Conservation (phyloP, 1,140 invertebrate species). For the Dendroctonus ponderosae region DNA sequence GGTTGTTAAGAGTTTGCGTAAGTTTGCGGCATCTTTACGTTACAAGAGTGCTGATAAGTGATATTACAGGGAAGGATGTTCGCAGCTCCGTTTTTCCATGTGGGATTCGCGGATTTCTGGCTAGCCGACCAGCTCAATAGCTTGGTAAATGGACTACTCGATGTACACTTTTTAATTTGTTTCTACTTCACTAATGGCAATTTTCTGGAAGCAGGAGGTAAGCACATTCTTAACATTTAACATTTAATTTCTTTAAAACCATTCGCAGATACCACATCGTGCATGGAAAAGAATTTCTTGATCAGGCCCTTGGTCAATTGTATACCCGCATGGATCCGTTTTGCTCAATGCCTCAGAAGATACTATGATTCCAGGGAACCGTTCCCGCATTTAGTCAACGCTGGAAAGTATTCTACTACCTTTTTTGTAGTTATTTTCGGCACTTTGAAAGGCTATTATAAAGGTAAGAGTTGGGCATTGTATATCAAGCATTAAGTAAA, state of each 20-base stretch:
- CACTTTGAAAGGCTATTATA: slow-evolving; percentile 58
- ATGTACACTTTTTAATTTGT: slow-evolving; percentile 76
- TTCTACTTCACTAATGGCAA: slow-evolving; percentile 59
- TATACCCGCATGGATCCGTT: slow-evolving; percentile 87
- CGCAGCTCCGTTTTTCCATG: slow-evolving; percentile 79
- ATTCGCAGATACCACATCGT: slow-evolving; percentile 50
- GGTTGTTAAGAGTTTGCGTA: slow-evolving; percentile 55
- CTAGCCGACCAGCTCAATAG: slow-evolving; percentile 89
- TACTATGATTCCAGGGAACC: slow-evolving; percentile 86
- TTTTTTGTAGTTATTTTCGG: slow-evolving; percentile 92
- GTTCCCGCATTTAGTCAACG: slow-evolving; percentile 95
- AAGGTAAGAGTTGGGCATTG: too few species aligned
- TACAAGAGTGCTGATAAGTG: background rate
- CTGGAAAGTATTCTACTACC: slow-evolving; percentile 97
- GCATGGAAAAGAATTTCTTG: slow-evolving; percentile 52
- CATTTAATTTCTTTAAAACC: too few species aligned
- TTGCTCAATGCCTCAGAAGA: slow-evolving; percentile 94
- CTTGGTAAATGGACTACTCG: slow-evolving; percentile 70
- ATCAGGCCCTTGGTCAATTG: slow-evolving; percentile 66
- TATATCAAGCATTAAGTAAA: too few species aligned
- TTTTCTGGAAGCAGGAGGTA: slow-evolving; percentile 50
- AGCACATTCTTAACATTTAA: slow-evolving; percentile 9
- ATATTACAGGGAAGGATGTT: slow-evolving; percentile 61
- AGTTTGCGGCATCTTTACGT: slow-evolving; percentile 19
- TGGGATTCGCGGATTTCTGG: slow-evolving; percentile 92